These are phyloP conservation scores for Odontamblyopus lacepedii DNA, from an alignment of 2,797 vertebrate genomes.

Conservation along the genomic window DNA sequence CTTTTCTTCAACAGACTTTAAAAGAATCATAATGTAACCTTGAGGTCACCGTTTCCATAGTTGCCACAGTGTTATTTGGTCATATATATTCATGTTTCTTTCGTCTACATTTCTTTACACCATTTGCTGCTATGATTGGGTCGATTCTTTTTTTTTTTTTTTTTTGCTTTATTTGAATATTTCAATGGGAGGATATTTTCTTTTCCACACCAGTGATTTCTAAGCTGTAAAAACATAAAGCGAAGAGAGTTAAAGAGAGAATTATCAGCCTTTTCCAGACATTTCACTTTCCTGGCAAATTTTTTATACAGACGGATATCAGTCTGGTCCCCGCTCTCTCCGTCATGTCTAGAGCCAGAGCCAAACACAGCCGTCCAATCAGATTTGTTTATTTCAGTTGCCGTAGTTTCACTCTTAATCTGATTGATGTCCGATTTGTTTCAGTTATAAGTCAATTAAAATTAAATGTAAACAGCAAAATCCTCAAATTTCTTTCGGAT, in stretches of 20 bases:
- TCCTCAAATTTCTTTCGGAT: too few relatives aligned
- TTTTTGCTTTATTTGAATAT: background rate
- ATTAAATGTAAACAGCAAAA: too few relatives aligned
- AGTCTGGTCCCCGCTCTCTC: background rate
- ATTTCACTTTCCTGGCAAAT: too few relatives aligned
- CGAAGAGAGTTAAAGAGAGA: background rate
- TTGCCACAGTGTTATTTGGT: constrained; percentile 55
- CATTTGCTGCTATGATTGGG: constrained; percentile 68
- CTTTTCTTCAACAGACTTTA: background rate
- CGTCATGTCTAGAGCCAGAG: too few relatives aligned
- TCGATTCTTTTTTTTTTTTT: background rate
- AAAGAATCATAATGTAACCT: background rate
- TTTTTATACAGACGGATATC: background rate
- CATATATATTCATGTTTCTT: constrained; percentile 44
- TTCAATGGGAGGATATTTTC: background rate
- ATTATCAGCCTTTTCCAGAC: background rate
- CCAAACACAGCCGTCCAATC: too few relatives aligned
- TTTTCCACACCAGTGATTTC: constrained; percentile 17
- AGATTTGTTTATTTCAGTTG: too few relatives aligned
- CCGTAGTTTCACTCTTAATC: too few relatives aligned
- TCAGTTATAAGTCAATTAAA: too few relatives aligned
- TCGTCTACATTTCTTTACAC: constrained; percentile 64
- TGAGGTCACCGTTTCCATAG: constrained; percentile 41
- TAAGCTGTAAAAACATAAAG: constrained; percentile 30
- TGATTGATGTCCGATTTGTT: too few relatives aligned